Evolutionary conservation across 2,113 vertebrate species (phyloP), one percentile per base, ranked within the genome.

Genomic region (Azemiops feae): DNA sequence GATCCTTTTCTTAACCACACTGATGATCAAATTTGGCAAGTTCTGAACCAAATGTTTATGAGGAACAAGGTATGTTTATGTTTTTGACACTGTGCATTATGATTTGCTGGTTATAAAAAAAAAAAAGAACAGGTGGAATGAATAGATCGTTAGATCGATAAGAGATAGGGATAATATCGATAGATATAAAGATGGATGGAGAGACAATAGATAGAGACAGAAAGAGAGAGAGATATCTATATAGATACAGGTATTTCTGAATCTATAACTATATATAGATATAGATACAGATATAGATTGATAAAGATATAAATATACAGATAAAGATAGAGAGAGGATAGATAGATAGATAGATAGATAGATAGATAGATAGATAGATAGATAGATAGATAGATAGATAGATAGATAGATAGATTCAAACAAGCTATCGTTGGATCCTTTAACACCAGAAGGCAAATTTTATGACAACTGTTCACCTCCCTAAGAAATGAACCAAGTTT

Each of bases 31-130:
- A 97, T 98, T 92, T 98, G 98, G 98, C 53, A 93, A 30, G 97
- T 97, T 3, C 97, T 98, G 95, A 97, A 98, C 94, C 98, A 96
- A 92, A 98, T 97, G 0, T 98, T 97, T 96, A 98, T 98, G 97
- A 98, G 97, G 96, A 96, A 97, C 81, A 95, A 93, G 0, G 98
- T 98, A 98, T 87, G 96, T 92, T 45, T 54, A 39, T 30, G 5
- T 22, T 92, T 64, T 85, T 50, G 18, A 43, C 6, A 53, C 39
- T 1, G 7, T 2, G 20, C 52, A 27, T 22, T 39, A 23, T 89
- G 47, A 85, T 69, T 90, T 93, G 89, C 87, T 94, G 74, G 7
- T 81, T 39, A 3, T 20, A 1, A 8, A 39, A 81, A 39, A 18
- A 81, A 81, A 39, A 34, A n/a, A n/a, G n/a, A n/a, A n/a, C n/a